Evolutionary conservation across 2,113 vertebrate genomes (phyloP), one percentile per base, ranked within the genome.

Genomic region (Neodontobutis hainanensis): DNA sequence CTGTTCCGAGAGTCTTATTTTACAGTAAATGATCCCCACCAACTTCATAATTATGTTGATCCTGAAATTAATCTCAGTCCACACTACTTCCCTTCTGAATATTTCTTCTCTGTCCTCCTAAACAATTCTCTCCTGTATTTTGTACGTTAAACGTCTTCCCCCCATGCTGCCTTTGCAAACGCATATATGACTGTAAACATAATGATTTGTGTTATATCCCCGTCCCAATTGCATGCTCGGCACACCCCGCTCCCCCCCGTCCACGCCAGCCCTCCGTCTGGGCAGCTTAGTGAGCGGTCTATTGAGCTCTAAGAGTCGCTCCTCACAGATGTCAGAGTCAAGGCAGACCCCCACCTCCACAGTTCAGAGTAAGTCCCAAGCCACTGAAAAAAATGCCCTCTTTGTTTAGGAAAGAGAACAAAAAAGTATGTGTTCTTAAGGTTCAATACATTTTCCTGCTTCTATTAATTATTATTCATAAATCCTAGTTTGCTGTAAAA

Each of bases 301-400:
- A 72, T 86, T 91, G 90, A 89, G 89, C 68, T 92, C 90, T 75
- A 89, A 93, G 89, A 91, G 87, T 87, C 89, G 88, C 53, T 92
- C 84, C 68, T 86, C 92, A 80, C 93, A 93, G 85, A 85, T 90
- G 83, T 92, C 90, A 88, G 91, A 93, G 77, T 86, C 89, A 61
- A 92, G 81, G 83, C 93, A 91, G 86, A 89, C 83, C 87, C 87
- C 88, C 86, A 85, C 90, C 92, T 94, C 93, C 92, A 93, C 93
- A 89, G 71, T 92, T 43, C 93, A 94, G 89, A 93, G 93, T 94
- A 95, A 95, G 93, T 95, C 86, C 83, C 50, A 75, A 73, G 19
- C 12, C 62, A 76, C 59, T 73, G 64, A 58, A 59, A 47, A 50
- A 75, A 63, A 76, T 53, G 46, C 34, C 35, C 58, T 57, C n/a